Base-by-base conservation (phyloP, 2,113 vertebrate genomes). In the Phoenicopterus ruber region DNA sequence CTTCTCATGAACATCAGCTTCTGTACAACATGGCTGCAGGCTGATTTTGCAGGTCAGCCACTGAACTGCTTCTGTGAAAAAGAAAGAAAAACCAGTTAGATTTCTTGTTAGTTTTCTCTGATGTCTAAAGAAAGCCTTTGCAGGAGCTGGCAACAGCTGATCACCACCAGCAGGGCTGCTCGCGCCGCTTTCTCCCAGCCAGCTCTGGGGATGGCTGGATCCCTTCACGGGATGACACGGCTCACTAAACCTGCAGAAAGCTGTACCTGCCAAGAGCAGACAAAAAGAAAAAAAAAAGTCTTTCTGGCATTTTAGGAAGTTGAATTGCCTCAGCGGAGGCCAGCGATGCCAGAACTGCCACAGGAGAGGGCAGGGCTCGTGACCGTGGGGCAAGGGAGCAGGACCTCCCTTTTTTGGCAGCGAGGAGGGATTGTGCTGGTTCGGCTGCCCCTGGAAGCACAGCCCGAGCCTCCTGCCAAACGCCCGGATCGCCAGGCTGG, bases 371-470 rank as follows among this genome's bases (percentile, higher is more conserved):
- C 71, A 92, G 38, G 76, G 31, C 44, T 88, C 0, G 0, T 73
- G 71, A 67, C n/a, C 0, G 0, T 32, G 38, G 58, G 57, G 25
- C 1, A 6, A 47, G 12, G 38, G 34, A 83, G n/a, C 20, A 49
- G 31, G 17, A 21, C 14, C 9, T 24, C 36, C 17, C 6, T 3
- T 73, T 82, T 65, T 3, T 62, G 73, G 65, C 61, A 69, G 32
- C 3, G 6, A 11, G 32, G 52, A 26, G 1, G 13, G 18, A 54
- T 31, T 0, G 1, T 42, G 40, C 20, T 5, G 2, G 44, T 77
- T 88, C 3, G 3, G 58, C 36, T 40, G 13, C 49, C 46, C 6
- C 16, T 63, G 2, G 36, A 80, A 77, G 8, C 3, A 2, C 18
- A 71, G 81, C 19, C 42, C 6, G 2, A 82, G 32, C 14, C 34